Conservation (phyloP, 2,888 invertebrate genomes). For the Nysson spinosus region DNA sequence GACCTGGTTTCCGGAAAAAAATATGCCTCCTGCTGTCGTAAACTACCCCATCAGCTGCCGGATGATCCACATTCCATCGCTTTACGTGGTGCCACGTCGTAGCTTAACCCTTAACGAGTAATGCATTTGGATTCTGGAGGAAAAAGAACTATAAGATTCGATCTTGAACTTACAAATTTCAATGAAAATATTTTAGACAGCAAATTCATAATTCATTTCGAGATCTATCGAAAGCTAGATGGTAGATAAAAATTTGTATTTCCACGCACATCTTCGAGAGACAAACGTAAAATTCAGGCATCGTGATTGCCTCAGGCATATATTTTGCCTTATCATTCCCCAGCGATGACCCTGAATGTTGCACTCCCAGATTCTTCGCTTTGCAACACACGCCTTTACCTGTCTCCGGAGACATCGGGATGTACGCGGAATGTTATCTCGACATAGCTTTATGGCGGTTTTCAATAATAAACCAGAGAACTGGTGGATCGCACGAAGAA, state of each 20-base stretch:
- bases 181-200: too few relatives aligned
- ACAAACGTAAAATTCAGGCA: conserved; percentile 29
- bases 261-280: conserved; percentile 7
- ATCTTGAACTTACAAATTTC: not conserved
- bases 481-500: conserved; percentile 44
- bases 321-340: conserved; percentile 32
- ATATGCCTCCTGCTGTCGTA: conserved; percentile 22
- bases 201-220: too few relatives aligned
- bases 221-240: too few relatives aligned
- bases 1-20: conserved; percentile 24
- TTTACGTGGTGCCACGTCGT: conserved; percentile 50
- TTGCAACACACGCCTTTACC: not conserved
- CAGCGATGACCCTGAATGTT: conserved; percentile 35
- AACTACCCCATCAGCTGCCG: conserved; percentile 48
- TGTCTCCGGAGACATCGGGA: conserved; percentile 25
- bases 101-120: conserved; percentile 50
- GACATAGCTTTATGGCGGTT: conserved; percentile 56
- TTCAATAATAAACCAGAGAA: conserved; percentile 59
- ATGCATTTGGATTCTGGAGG: conserved; percentile 20
- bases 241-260: too few relatives aligned
- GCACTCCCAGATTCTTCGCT: conserved; percentile 16
- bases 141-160: not conserved
- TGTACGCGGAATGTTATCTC: conserved; percentile 42
- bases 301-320: conserved; percentile 35
- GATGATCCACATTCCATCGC: conserved; percentile 49